phyloP scores from a whole-genome alignment of 2,888 invertebrate genomes.

The Aproaerema taeniolella region DNA sequence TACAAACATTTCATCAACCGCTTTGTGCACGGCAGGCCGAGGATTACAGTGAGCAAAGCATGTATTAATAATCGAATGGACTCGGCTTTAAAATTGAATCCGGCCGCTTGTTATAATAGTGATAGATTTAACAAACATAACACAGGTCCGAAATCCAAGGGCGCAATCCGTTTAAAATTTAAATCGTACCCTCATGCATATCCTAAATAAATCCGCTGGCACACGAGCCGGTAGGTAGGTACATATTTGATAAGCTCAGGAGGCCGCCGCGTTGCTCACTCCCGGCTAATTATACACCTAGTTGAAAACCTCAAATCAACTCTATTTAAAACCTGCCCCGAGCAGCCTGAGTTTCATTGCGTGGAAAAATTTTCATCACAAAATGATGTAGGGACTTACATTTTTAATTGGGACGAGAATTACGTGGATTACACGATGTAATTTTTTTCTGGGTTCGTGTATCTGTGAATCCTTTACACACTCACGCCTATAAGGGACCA shows the following conservation, averaged over 20 bases:
- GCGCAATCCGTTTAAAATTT: slow-evolving; percentile 77
- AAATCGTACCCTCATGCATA: slow-evolving; percentile 77
- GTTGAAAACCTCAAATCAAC: slow-evolving; percentile 51
- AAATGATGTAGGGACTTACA: slow-evolving; percentile 3
- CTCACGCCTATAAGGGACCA: no score
- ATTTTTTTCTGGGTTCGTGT: no score
- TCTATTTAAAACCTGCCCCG: slow-evolving; percentile 42
- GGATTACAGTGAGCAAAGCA: slow-evolving; percentile 51
- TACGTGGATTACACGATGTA: neutral
- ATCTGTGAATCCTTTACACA: no score
- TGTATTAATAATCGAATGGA: slow-evolving; percentile 58
- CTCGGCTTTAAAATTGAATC: slow-evolving; percentile 55
- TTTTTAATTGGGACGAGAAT: slow-evolving; percentile 7
- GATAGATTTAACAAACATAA: slow-evolving; percentile 71
- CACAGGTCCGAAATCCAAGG: slow-evolving; percentile 68
- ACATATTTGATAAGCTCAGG: slow-evolving; percentile 74
- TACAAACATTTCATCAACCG: slow-evolving; percentile 46
- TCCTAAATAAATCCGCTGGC: slow-evolving; percentile 75
- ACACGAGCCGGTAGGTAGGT: slow-evolving; percentile 64
- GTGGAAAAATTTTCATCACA: slow-evolving; percentile 9
- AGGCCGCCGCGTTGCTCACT: slow-evolving; percentile 54
- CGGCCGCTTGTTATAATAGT: slow-evolving; percentile 28
- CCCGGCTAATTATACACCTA: slow-evolving; percentile 65
- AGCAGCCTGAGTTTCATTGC: slow-evolving; percentile 21
- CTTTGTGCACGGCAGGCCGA: slow-evolving; percentile 34